Evolutionary conservation across 2,888 invertebrate species (phyloP).

Genomic region (Euphydryas editha): DNA sequence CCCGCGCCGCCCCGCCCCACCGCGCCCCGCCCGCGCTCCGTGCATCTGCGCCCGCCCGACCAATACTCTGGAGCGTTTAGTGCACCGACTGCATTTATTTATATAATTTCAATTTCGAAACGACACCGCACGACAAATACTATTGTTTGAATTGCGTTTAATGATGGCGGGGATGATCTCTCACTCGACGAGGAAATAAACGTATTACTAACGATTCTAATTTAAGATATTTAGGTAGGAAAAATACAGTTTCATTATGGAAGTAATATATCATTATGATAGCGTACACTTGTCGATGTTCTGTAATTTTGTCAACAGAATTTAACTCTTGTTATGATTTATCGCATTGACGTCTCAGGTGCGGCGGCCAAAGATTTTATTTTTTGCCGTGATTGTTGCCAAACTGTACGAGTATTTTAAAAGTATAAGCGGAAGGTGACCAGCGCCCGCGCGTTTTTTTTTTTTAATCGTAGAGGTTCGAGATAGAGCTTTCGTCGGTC

Average conservation of each 20-base stretch:
- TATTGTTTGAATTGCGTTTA: slow-evolving; percentile 12
- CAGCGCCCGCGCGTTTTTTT: slow-evolving; percentile 11
- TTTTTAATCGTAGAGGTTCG: slow-evolving; percentile 15
- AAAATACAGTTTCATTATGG: not conserved
- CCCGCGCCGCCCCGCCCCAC: slow-evolving; percentile 27
- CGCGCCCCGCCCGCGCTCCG: slow-evolving; percentile 27
- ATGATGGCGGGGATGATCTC: not conserved
- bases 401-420: slow-evolving; percentile 24
- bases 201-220: not conserved
- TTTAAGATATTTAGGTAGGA: not conserved
- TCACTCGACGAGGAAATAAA: not conserved
- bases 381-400: slow-evolving; percentile 24
- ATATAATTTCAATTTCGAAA: slow-evolving; percentile 19
- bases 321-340: not conserved
- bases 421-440: slow-evolving; percentile 15
- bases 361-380: slow-evolving; percentile 13
- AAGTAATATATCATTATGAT: not conserved
- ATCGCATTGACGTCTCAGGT: slow-evolving; percentile 15
- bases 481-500: slow-evolving; percentile 10
- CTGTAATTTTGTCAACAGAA: slow-evolving; percentile 11
- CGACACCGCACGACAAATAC: slow-evolving; percentile 14
- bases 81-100: slow-evolving; percentile 27
- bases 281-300: not conserved
- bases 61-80: slow-evolving; percentile 16
- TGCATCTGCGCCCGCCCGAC: slow-evolving; percentile 30